phyloP scores from a whole-genome alignment of 2,113 vertebrate genomes.

The Cinclus cinclus region DNA sequence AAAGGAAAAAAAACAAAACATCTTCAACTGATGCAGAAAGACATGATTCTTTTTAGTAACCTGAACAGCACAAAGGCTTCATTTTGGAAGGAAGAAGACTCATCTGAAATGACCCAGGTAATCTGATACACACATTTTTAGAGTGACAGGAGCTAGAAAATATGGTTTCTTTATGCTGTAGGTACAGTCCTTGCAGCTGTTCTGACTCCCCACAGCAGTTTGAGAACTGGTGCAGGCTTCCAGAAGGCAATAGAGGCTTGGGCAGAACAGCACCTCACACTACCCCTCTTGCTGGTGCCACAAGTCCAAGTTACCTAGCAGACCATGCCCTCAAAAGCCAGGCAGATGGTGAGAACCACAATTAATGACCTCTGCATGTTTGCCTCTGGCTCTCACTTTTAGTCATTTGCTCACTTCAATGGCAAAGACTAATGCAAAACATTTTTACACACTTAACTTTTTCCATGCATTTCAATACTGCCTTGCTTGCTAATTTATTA shows the following conservation, averaged over 20 bases:
- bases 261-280: not conserved
- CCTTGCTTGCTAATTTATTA: not conserved
- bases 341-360: not conserved
- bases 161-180: not conserved
- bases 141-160: not conserved
- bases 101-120: not conserved
- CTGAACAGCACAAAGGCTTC: not conserved
- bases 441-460: not conserved
- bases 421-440: not conserved
- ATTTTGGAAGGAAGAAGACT: not conserved
- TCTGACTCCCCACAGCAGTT: not conserved
- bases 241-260: not conserved
- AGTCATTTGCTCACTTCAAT: not conserved
- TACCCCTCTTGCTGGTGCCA: accelerated
- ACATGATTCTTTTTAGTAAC: not conserved
- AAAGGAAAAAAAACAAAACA: not conserved
- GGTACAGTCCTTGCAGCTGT: not conserved
- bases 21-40: not conserved
- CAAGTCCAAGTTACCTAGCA: not conserved
- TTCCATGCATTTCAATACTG: not conserved
- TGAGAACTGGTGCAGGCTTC: not conserved
- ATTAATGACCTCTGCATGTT: not conserved
- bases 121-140: not conserved
- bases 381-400: not conserved
- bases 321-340: not conserved